Conservation (phyloP, 2,113 vertebrate genomes). For the Desmodus rotundus region DNA sequence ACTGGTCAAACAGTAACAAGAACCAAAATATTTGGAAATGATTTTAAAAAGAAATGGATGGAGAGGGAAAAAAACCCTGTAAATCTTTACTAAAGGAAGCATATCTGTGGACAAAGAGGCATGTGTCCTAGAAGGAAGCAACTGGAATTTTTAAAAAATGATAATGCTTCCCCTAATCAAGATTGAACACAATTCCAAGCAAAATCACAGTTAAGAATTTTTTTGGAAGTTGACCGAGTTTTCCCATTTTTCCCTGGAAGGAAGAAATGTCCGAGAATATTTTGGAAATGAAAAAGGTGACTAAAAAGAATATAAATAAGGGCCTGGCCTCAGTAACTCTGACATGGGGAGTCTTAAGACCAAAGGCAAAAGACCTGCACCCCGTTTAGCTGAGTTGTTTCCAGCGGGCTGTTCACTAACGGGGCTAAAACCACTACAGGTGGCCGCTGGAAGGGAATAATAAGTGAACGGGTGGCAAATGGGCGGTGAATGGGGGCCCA, state of each 20-base stretch:
- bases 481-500: accelerated
- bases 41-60: conserved; percentile 19
- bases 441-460: accelerated
- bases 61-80: neutral
- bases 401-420: accelerated
- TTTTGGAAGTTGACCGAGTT: neutral
- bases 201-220: neutral
- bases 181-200: neutral
- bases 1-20: conserved; percentile 34
- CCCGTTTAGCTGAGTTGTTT: neutral
- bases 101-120: neutral
- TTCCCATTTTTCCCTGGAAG: neutral
- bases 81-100: neutral
- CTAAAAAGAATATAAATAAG: neutral
- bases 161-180: neutral
- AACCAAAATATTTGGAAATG: conserved; percentile 2
- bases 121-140: neutral
- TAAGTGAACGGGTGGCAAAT: accelerated
- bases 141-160: neutral
- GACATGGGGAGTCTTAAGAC: neutral
- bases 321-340: too few relatives aligned
- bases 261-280: neutral
- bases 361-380: too few relatives aligned
- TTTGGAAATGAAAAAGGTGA: neutral
- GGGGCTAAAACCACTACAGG: accelerated